Evolutionary conservation across 2,797 vertebrate genomes (phyloP), one percentile per base, ranked within the genome.

Genomic region (Thamnophis elegans): DNA sequence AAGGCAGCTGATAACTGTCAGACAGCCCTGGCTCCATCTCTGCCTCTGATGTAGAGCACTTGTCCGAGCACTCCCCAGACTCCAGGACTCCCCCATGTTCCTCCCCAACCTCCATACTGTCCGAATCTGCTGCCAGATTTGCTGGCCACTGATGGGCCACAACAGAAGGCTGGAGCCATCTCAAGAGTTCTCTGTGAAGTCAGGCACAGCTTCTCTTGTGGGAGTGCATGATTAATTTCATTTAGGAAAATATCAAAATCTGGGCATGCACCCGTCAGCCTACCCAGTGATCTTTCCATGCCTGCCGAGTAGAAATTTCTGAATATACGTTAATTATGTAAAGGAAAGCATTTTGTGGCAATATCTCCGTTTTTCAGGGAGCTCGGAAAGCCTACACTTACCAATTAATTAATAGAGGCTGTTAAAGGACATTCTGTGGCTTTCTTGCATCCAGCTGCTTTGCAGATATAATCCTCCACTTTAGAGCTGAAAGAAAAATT

Each of bases 361-460:
- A 94, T 89, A 94, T 95, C 94, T 95, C 90, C 85, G 97, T 89
- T 95, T 95, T 94, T 93, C 94, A 60, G 92, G 95, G 95, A 95
- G 93, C 96, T 62, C 94, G 95, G 96, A 94, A 96, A 95, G 89
- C 95, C 94, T 86, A 56, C 94, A 93, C 96, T 97, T 97, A 95
- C 94, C 94, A 97, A 97, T 97, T 92, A 97, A 96, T 96, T 97
- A 97, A 95, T 94, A 95, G 93, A 96, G 94, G 95, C 95, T 95
- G 96, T 96, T 96, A 96, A 96, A 97, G 94, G 87, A 93, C 93
- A 95, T 95, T 97, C 95, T 25, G 36, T 82, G 36, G 82, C 10
- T 82, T 82, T 94, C 93, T 96, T 96, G 92, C 95, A 93, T 93
- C 96, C 91, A 97, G 97, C 95, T 92, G 78, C 92, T 95, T 89